These are phyloP conservation scores for Caenorhabditis sp. DNA, from an alignment of 2,888 invertebrate genomes.

Conservation along the genomic window DNA sequence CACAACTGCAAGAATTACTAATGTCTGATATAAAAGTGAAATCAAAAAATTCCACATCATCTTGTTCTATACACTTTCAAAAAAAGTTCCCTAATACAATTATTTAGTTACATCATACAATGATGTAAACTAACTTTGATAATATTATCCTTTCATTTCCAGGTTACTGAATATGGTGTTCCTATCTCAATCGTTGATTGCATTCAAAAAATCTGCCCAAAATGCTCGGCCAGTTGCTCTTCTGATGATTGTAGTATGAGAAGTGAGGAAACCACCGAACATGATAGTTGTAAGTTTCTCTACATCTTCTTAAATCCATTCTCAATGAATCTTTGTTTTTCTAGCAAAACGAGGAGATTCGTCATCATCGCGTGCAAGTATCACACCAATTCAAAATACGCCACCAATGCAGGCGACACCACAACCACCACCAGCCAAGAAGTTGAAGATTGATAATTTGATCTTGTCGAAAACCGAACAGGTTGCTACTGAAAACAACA, in stretches of 20 bases:
- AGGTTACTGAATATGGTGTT: conserved; percentile 39
- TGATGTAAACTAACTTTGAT: too few species aligned
- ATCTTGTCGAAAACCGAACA: background rate
- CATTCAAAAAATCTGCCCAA: conserved; percentile 44
- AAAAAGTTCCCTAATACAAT: too few species aligned
- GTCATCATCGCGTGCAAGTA: conserved; percentile 1
- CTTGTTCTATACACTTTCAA: too few species aligned
- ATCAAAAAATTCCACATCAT: too few species aligned
- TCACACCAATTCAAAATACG: background rate
- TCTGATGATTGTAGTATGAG: conserved; percentile 7
- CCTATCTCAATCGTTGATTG: conserved; percentile 41
- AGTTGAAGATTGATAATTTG: background rate
- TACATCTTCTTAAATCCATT: too few species aligned
- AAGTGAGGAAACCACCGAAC: conserved; percentile 8
- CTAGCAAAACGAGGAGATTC: background rate
- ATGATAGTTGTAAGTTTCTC: background rate
- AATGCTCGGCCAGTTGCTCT: conserved; percentile 13
- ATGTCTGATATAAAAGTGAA: too few species aligned
- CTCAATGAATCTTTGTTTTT: background rate
- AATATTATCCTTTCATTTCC: conserved; percentile 6
- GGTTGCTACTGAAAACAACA: too few species aligned
- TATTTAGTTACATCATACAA: too few species aligned
- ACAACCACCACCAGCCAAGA: background rate
- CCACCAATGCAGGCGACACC: background rate
- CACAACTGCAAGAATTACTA: too few species aligned